Evolutionary conservation across 2,797 vertebrate genomes (phyloP).

Genomic region (Silurus aristotelis): DNA sequence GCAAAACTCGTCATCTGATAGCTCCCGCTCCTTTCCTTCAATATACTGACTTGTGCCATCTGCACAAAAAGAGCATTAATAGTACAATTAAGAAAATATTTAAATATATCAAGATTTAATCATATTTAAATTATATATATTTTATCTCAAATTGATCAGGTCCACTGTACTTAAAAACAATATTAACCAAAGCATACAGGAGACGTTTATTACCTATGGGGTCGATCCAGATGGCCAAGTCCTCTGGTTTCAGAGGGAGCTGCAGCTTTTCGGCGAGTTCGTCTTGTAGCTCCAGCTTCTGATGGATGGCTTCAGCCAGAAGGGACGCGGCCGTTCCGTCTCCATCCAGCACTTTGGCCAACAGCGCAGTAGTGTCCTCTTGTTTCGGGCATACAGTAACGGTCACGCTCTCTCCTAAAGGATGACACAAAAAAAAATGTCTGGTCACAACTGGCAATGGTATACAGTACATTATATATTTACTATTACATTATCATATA

Average conservation of each 20-base stretch:
- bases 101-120: neutral
- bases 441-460: neutral
- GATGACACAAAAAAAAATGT: neutral
- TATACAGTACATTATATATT: neutral
- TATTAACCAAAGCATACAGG: neutral
- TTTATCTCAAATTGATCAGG: too few relatives aligned
- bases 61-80: conserved; percentile 56
- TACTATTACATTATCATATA: neutral
- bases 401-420: conserved; percentile 73
- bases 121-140: too few relatives aligned
- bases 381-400: conserved; percentile 72
- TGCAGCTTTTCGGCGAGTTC: conserved; percentile 60
- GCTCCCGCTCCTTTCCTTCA: conserved; percentile 76
- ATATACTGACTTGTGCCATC: conserved; percentile 90
- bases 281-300: conserved; percentile 64
- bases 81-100: neutral
- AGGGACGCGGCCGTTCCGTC: conserved; percentile 68
- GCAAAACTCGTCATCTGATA: conserved; percentile 73
- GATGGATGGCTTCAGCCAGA: conserved; percentile 76
- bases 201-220: conserved; percentile 72
- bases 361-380: conserved; percentile 68
- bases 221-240: conserved; percentile 81
- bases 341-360: conserved; percentile 74
- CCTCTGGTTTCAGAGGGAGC: conserved; percentile 68
- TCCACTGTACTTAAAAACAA: neutral